A percentile compares a stretch with the other conserved stretches of the same genome.
phyloP scores from a whole-genome alignment of 2,888 invertebrate species.

The Lapara coniferarum region DNA sequence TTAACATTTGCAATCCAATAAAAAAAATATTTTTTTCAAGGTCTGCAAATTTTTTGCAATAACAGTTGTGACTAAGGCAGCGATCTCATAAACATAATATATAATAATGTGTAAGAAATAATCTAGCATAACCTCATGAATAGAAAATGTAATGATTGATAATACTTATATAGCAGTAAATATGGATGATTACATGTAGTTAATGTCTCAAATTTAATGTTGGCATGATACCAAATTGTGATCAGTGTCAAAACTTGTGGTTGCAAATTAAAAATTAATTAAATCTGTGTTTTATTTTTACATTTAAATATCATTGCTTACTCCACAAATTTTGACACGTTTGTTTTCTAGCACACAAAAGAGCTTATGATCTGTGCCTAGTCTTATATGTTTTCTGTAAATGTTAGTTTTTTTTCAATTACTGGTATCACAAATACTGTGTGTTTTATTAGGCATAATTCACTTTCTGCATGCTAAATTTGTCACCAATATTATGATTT shows the following conservation, averaged over 20 bases:
- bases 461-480: not conserved
- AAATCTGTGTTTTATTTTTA: not conserved
- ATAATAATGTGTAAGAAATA: constrained; percentile 1
- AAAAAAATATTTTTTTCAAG: too few species aligned
- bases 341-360: not conserved
- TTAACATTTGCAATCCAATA: not conserved
- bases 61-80: not conserved
- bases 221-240: constrained; percentile 3
- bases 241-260: not conserved
- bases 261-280: not conserved
- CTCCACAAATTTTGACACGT: not conserved
- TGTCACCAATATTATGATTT: too few species aligned
- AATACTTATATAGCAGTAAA: constrained; percentile 4
- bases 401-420: too few species aligned
- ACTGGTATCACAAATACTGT: too few species aligned
- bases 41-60: not conserved
- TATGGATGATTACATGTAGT: constrained; percentile 20
- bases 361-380: not conserved
- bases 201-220: constrained; percentile 1
- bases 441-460: not conserved
- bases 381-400: too few species aligned
- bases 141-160: constrained; percentile 8
- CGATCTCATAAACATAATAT: constrained; percentile 5
- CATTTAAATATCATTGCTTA: not conserved
- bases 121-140: constrained; percentile 13